Evolutionary conservation across 1,140 invertebrate species (phyloP).

Genomic region (Vanessa tameamea): DNA sequence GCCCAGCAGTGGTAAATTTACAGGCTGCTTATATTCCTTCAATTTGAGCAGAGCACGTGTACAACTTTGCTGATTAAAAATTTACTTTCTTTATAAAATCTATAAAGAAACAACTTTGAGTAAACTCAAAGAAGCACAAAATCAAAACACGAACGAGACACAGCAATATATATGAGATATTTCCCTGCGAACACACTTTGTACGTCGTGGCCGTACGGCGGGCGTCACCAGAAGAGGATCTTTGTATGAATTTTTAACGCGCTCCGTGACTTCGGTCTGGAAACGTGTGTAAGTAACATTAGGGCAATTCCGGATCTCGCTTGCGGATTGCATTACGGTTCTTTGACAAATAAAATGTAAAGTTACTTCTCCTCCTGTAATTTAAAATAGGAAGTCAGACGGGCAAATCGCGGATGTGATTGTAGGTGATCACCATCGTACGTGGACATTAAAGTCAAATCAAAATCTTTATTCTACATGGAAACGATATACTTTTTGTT

Average conservation of each 20-base stretch:
- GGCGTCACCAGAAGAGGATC: slow-evolving; percentile 2
- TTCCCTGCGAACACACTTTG: not conserved
- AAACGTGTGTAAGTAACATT: slow-evolving; percentile 11
- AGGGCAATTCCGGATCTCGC: slow-evolving; percentile 7
- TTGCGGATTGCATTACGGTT: slow-evolving; percentile 15
- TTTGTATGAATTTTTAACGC: slow-evolving; percentile 19
- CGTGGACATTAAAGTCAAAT: too few species aligned
- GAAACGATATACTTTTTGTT: too few species aligned
- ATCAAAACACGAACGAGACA: not conserved
- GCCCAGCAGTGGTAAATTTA: too few species aligned
- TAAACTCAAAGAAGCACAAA: not conserved
- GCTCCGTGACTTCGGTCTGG: slow-evolving; percentile 13
- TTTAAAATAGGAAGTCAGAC: too few species aligned
- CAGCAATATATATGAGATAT: slow-evolving; percentile 1
- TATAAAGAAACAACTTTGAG: not conserved
- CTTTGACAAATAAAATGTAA: not conserved
- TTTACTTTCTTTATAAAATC: too few species aligned
- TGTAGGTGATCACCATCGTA: too few species aligned
- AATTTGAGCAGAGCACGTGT: too few species aligned
- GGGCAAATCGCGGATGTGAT: too few species aligned
- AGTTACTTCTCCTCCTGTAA: not conserved
- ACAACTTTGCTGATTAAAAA: too few species aligned
- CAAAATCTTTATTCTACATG: too few species aligned
- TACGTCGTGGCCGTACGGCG: not conserved
- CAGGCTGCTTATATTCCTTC: too few species aligned